These are phyloP conservation scores for Pogonognathellus flavescens DNA, from an alignment of 1,140 invertebrate genomes.

Conservation along the genomic window DNA sequence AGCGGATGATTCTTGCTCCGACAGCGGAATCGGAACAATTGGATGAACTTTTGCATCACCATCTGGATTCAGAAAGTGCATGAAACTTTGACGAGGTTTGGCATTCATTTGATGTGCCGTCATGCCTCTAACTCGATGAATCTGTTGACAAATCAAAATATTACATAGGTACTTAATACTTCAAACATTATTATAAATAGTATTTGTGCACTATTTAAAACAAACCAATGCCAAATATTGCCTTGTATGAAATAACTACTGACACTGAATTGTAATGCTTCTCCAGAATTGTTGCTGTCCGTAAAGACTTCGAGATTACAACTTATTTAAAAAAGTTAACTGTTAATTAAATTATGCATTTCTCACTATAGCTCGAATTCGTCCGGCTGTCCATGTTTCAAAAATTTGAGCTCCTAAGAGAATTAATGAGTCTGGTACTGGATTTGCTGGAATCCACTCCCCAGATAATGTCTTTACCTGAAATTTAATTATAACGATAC, in stretches of 20 bases:
- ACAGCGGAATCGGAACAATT: neutral
- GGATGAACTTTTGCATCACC: neutral
- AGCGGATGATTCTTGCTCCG: neutral
- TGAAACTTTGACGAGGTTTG: neutral
- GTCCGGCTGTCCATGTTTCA: neutral
- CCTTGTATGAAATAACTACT: too few relatives aligned
- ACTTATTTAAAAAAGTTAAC: too few relatives aligned
- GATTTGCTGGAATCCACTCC: neutral
- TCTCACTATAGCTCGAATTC: neutral
- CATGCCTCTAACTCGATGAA: neutral
- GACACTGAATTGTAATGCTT: too few relatives aligned
- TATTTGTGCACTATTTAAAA: too few relatives aligned
- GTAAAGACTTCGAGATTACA: too few relatives aligned
- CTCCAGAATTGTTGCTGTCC: too few relatives aligned
- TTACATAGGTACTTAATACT: too few relatives aligned
- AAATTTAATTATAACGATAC: too few relatives aligned
- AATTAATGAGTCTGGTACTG: neutral
- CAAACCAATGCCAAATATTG: too few relatives aligned
- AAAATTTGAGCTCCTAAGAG: neutral
- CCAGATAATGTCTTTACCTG: neutral
- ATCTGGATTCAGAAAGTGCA: neutral
- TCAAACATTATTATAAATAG: too few relatives aligned
- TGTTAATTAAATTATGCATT: neutral
- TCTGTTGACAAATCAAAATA: too few relatives aligned
- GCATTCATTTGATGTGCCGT: neutral